Base-by-base conservation (phyloP, 2,797 vertebrate species). In the Sebastes trivittatus region DNA sequence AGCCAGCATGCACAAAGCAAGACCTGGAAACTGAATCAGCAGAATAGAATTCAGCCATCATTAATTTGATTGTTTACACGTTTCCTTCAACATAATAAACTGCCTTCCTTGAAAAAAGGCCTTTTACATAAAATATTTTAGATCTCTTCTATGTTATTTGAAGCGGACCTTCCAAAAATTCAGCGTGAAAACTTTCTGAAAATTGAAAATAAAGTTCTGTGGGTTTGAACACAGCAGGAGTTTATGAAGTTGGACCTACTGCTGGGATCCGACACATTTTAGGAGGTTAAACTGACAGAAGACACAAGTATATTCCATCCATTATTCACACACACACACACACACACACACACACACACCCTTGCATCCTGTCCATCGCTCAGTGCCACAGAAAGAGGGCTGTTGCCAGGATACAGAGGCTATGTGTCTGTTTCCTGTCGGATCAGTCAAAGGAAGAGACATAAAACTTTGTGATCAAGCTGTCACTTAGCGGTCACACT, bases 371-470 rank as follows among this genome's bases (percentile, higher is more conserved):
- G 91, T 90, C 85, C 82, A 85, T 90, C 71, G 74, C 61, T 81
- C 55, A 49, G 74, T 80, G 84, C 78, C 85, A 86, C 78, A 83
- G 79, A 92, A 77, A 80, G 52, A 82, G 29, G 42, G 30, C 78
- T 75, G 92, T 93, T 93, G 91, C 91, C 93, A 93, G 91, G 93
- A 93, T 92, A 93, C 90, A 60, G 82, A 82, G 75, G 78, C 77
- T 77, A 74, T 16, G 66, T 27, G 76, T 89, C 80, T 91, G 92
- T 84, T 94, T 93, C 89, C 90, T 89, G 86, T 87, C 70, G 20
- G 83, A 88, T 92, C 82, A 83, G 87, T 91, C 86, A 86, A 64
- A 89, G 80, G 75, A 88, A 85, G 72, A 85, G 71, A 78, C 84
- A 70, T 80, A 64, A 73, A 92, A 88, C 73, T 88, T 90, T 92